Conservation (phyloP, 2,888 invertebrate genomes). For the Tetragonisca angustula region DNA sequence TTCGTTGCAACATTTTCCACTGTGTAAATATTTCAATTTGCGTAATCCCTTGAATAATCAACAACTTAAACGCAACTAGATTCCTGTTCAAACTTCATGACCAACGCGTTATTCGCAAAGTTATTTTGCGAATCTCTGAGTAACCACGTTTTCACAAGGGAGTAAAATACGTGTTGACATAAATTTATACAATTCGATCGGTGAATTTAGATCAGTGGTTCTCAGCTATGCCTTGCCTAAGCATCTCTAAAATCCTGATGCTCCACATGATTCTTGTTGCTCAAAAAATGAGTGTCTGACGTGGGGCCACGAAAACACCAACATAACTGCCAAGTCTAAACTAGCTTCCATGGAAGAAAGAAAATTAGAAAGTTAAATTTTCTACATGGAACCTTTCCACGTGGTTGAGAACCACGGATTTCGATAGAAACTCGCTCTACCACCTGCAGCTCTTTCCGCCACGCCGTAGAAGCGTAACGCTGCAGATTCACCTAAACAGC, state of each 20-base stretch:
- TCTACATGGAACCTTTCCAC: no score
- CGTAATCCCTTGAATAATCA: background rate
- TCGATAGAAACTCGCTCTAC: constrained; percentile 1
- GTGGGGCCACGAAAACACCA: no score
- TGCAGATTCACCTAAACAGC: constrained; percentile 21
- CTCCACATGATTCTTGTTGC: no score
- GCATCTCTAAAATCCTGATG: no score
- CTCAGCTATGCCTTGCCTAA: no score
- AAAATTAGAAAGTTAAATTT: no score
- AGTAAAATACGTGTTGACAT: background rate
- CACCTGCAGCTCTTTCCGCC: constrained; percentile 7
- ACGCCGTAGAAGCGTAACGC: background rate
- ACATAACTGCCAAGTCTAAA: no score
- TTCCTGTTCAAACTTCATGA: background rate
- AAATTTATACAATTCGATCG: constrained; percentile 33
- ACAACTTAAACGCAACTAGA: background rate
- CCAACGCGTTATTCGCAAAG: background rate
- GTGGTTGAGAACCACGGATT: no score
- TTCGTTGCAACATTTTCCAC: background rate
- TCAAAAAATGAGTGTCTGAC: no score
- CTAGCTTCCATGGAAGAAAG: no score
- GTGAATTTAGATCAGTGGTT: background rate
- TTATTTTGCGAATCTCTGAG: background rate
- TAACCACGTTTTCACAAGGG: background rate
- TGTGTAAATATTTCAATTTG: background rate